phyloP scores from a whole-genome alignment of 2,888 invertebrate genomes.

The Orchesellides sinensis region DNA sequence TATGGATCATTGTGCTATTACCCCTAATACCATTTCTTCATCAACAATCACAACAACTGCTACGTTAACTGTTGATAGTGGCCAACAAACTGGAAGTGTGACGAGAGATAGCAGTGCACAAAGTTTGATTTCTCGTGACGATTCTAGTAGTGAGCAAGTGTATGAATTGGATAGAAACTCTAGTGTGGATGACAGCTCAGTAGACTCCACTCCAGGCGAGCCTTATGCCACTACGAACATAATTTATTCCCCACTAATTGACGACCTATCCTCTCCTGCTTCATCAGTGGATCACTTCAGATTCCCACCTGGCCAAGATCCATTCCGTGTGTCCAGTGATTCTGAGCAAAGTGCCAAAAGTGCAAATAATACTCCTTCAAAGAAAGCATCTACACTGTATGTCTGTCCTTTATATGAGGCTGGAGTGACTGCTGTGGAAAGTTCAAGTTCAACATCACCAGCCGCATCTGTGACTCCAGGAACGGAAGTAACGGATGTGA shows the following conservation, averaged over 20 bases:
- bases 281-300: constrained; percentile 59
- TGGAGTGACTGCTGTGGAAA: constrained; percentile 59
- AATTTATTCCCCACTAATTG: constrained; percentile 73
- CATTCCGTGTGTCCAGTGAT: constrained; percentile 55
- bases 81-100: constrained; percentile 34
- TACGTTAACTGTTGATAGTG: constrained; percentile 6
- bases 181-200: constrained; percentile 74
- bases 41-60: background rate
- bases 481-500: constrained; percentile 44
- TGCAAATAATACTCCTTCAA: background rate
- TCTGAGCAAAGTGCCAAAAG: constrained; percentile 5
- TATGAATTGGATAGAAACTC: constrained; percentile 74
- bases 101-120: constrained; percentile 52
- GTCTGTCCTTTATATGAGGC: constrained; percentile 73
- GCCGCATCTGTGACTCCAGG: background rate
- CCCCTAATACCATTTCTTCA: background rate
- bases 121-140: constrained; percentile 56
- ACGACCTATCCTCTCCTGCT: constrained; percentile 70
- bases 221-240: constrained; percentile 71
- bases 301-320: constrained; percentile 6
- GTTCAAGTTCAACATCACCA: constrained; percentile 21
- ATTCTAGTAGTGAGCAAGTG: constrained; percentile 33
- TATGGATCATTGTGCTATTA: constrained; percentile 17
- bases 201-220: constrained; percentile 73
- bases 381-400: constrained; percentile 63